Base-by-base conservation (phyloP, 2,888 invertebrate species). In the Automeris io region DNA sequence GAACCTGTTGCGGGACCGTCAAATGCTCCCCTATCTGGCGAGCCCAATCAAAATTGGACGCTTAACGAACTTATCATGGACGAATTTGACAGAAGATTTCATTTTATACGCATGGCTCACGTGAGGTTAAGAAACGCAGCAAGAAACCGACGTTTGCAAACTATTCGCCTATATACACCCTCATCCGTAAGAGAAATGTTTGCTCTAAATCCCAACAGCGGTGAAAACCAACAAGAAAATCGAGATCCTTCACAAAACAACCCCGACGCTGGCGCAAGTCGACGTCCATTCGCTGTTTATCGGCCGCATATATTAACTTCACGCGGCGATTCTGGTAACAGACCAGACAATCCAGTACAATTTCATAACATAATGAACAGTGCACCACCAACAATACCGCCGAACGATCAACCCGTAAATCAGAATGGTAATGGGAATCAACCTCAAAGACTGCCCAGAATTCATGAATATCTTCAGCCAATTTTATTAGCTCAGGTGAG, bases 401-500 rank as follows among this genome's bases (percentile, higher is more conserved):
- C 60, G 25, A 45, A 90, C 47, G 90, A 91, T 51, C 78, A 89
- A n/a, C 58, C 68, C 8, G 46, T 62, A 18, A 57, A 49, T 19
- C 47, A 56, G 5, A 75, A 74, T 2, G 55, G 51, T 1, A 69
- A 61, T 7, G 61, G 54, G 2, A 58, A 47, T 34, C 71, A 59
- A 29, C 54, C 64, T 8, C 73, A 67, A 29, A 58, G 80, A 9
- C 50, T 78, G 39, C 79, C 80, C 5, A 62, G 82, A 40, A 82
- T 85, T 45, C 79, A 81, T 37, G 86, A 85, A 48, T 85, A 80
- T 46, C 56, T 86, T 39, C 86, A 85, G 52, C 86, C 86, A 1
- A 85, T 86, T 25, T 82, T 86, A 47, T 51, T 85, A 16, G 83
- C 86, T n/a, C 86, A 85, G 82, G 86, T 86, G 63, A 61, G 39